Percentiles rank a stretch among this genome's conserved stretches.
These are phyloP conservation scores for Platysternon megacephalum DNA, from an alignment of 2,113 vertebrate genomes.

Conservation along the genomic window DNA sequence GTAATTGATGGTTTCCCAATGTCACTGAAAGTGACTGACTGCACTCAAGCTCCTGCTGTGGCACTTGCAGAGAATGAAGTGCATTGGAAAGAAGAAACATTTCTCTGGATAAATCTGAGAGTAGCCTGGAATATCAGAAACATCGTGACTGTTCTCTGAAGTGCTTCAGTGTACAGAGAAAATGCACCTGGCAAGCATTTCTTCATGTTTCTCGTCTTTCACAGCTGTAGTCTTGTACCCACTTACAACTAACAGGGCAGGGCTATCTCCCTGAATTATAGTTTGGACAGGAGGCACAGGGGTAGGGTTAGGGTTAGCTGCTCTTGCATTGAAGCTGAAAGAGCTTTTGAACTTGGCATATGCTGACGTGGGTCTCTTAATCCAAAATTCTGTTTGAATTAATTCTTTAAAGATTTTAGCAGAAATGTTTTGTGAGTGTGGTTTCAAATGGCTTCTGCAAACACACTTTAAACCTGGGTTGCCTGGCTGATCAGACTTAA, in stretches of 20 bases:
- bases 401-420: neutral
- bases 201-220: neutral
- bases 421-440: neutral
- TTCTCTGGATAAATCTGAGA: neutral
- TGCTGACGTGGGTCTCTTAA: neutral
- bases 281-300: conserved; percentile 11
- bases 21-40: conserved; percentile 39
- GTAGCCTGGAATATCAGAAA: conserved; percentile 13
- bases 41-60: neutral
- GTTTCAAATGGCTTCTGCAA: neutral
- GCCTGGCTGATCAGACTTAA: neutral
- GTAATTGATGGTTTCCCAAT: conserved; percentile 44
- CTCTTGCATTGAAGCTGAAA: neutral
- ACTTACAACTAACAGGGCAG: neutral
- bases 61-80: neutral
- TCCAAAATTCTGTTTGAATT: neutral
- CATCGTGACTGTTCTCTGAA: neutral
- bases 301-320: neutral
- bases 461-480: rapidly evolving
- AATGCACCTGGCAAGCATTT: neutral
- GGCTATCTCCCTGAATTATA: neutral
- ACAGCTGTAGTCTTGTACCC: neutral
- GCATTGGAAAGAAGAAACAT: neutral
- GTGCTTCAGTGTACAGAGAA: neutral
- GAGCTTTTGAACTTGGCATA: neutral